phyloP scores from a whole-genome alignment of 2,888 invertebrate species.

The Tyria jacobaeae region DNA sequence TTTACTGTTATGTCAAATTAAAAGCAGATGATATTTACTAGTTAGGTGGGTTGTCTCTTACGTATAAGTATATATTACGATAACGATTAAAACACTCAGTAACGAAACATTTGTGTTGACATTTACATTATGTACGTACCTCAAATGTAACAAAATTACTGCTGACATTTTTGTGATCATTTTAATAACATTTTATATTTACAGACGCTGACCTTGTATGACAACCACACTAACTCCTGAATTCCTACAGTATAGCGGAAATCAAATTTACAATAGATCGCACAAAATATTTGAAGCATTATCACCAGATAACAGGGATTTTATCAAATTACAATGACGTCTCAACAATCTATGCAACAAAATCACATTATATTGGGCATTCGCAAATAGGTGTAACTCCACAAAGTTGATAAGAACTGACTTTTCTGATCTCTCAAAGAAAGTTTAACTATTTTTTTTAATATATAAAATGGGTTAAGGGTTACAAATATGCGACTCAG shows the following conservation, averaged over 20 bases:
- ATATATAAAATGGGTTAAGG: too few relatives aligned
- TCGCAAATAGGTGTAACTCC: neutral
- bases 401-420: neutral
- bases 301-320: constrained; percentile 1
- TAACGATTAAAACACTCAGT: too few relatives aligned
- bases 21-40: too few relatives aligned
- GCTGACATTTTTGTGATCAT: too few relatives aligned
- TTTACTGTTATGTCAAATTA: too few relatives aligned
- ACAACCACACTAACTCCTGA: neutral
- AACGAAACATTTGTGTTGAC: too few relatives aligned
- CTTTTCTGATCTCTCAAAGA: constrained; percentile 1
- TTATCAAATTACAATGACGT: constrained; percentile 4
- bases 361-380: neutral
- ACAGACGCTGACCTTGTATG: neutral
- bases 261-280: neutral
- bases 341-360: neutral
- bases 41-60: too few relatives aligned
- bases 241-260: too few relatives aligned
- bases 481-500: too few relatives aligned
- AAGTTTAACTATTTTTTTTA: neutral
- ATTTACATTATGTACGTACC: too few relatives aligned
- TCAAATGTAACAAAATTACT: too few relatives aligned
- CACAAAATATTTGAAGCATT: neutral
- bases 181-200: neutral
- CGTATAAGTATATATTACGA: too few relatives aligned